These are phyloP conservation scores for Tadarida brasiliensis DNA, from an alignment of 2,797 vertebrate species.

Conservation along the genomic window DNA sequence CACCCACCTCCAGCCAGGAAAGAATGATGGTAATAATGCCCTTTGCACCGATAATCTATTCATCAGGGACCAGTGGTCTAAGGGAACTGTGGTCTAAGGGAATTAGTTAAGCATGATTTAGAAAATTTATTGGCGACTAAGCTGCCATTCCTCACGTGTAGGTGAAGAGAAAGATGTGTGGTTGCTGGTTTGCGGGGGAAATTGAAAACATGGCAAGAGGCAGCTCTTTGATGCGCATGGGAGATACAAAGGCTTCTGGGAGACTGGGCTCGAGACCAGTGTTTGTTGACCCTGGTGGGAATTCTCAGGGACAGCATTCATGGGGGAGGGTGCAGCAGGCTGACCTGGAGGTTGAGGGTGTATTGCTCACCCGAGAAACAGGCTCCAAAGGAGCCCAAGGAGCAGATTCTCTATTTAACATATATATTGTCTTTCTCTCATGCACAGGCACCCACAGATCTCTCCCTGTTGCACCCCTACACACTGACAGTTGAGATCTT, in stretches of 20 bases:
- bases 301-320: accelerated
- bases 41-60: neutral
- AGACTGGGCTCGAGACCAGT: neutral
- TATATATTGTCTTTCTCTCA: neutral
- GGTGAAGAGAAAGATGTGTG: neutral
- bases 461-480: neutral
- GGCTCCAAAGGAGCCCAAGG: neutral
- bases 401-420: neutral
- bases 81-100: neutral
- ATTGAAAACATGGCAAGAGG: neutral
- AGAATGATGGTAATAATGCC: neutral
- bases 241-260: neutral
- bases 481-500: constrained; percentile 14
- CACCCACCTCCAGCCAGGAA: too few relatives aligned
- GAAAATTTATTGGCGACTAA: neutral
- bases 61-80: neutral
- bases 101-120: neutral
- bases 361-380: neutral
- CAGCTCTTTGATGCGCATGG: neutral
- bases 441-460: neutral
- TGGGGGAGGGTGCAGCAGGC: neutral
- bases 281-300: neutral
- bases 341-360: neutral
- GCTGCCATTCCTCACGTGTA: neutral
- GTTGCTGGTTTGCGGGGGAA: neutral